Conservation (phyloP, 2,888 invertebrate genomes). For the Pelosia muscerda region DNA sequence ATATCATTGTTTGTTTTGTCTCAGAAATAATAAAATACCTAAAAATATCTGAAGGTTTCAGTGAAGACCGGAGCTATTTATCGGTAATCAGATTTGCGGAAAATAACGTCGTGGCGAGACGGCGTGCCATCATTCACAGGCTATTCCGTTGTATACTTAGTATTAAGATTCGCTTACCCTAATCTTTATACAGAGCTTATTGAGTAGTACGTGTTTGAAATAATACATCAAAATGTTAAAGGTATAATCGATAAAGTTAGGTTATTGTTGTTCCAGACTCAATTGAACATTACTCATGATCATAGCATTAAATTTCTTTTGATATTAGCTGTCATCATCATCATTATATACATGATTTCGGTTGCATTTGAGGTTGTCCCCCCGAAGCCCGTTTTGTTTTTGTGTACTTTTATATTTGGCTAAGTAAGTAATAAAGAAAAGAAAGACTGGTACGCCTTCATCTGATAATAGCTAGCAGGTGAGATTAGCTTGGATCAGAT, state of each 20-base stretch:
- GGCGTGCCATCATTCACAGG: constrained; percentile 22
- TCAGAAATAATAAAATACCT: background rate
- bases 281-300: background rate
- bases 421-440: too few relatives aligned
- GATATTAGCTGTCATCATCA: background rate
- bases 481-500: too few relatives aligned
- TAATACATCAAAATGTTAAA: background rate
- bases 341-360: background rate
- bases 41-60: background rate
- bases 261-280: constrained; percentile 2
- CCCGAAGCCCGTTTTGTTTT: too few relatives aligned
- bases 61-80: constrained; percentile 24
- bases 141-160: constrained; percentile 44
- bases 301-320: background rate
- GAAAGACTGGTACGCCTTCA: too few relatives aligned
- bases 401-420: too few relatives aligned
- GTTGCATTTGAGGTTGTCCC: too few relatives aligned
- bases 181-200: constrained; percentile 25
- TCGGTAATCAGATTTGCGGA: constrained; percentile 39
- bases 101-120: constrained; percentile 27
- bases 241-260: background rate
- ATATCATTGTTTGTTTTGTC: background rate
- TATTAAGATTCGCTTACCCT: constrained; percentile 35
- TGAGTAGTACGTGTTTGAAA: constrained; percentile 12
- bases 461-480: too few relatives aligned